Conservation (phyloP, 2,888 invertebrate genomes). For the Drosophila borealis region DNA sequence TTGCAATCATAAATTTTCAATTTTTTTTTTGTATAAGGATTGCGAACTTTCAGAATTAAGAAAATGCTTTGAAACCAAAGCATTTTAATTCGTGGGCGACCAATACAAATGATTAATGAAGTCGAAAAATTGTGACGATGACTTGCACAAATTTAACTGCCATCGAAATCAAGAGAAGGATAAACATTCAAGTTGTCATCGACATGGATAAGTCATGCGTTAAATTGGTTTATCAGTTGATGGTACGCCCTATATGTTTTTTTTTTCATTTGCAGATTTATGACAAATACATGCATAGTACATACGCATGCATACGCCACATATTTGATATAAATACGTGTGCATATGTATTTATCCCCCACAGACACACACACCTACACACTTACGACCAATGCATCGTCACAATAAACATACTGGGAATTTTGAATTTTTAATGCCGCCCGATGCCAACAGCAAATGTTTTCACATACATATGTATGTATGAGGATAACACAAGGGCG, state of each 20-base stretch:
- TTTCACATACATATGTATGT: slow-evolving; percentile 10
- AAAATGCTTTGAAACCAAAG: not conserved
- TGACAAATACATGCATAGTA: slow-evolving; percentile 3
- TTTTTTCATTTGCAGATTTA: slow-evolving; percentile 3
- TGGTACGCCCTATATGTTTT: slow-evolving; percentile 4
- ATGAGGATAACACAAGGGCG: slow-evolving; percentile 49
- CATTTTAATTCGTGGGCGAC: not conserved
- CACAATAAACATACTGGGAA: slow-evolving; percentile 51
- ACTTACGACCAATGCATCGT: slow-evolving; percentile 33
- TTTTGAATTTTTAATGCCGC: slow-evolving; percentile 42
- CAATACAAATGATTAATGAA: slow-evolving; percentile 3
- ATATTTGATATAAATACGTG: not conserved
- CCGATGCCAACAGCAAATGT: slow-evolving; percentile 31
- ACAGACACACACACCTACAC: not conserved
- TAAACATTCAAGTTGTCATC: slow-evolving; percentile 12
- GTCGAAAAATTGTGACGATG: slow-evolving; percentile 2
- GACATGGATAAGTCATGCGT: slow-evolving; percentile 32
- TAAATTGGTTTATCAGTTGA: slow-evolving; percentile 4
- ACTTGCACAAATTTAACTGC: slow-evolving; percentile 18
- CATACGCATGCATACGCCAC: slow-evolving; percentile 5
- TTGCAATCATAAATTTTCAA: slow-evolving; percentile 4
- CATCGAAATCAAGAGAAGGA: not conserved
- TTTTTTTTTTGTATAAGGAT: not conserved
- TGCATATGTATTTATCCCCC: slow-evolving; percentile 10
- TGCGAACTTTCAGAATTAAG: not conserved